Base-by-base conservation (phyloP, 2,113 vertebrate genomes). In the Dolichotis patagonum region DNA sequence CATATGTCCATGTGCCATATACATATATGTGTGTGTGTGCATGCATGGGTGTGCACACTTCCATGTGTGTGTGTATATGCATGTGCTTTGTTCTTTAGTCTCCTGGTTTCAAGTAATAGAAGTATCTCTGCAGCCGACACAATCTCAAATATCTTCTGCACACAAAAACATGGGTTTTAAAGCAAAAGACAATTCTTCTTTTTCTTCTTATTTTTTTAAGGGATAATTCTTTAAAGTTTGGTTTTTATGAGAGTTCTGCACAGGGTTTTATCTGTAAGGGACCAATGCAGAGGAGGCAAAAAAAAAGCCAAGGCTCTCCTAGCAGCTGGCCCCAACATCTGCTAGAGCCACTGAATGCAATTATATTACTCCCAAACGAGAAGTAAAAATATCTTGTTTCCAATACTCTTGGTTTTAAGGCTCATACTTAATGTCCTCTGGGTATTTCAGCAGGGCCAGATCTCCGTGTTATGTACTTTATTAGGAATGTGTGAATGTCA, bases 251-350 rank as follows among this genome's bases (percentile, higher is more conserved):
- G 83, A 95, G 89, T 82, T 98, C 94, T 97, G 91, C 94, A 82
- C 86, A 94, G 97, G 96, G 97, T 89, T 98, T 98, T 97, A 93
- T 97, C 98, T 98, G 91, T 88, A 95, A 93, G 98, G 98, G 91
- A 97, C 98, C 96, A 96, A 98, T 96, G 88, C 98, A 98, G 97
- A 87, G 80, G 52, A 60, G 28, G 10, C 2, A 54, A 54, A 9
- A 5, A 17, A 91, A 96, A 96, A 97, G 38, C 43, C 98, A 99
- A 98, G 96, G 83, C 98, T 98, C 98, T 98, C 98, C 98, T 98
- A 99, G 99, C 99, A 99, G 99, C 99, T 99, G 99, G 99, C 98
- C 98, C 99, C 99, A 98, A 99, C 99, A 99, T 99, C 99, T 99
- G 99, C 98, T 98, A 98, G 98, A 99, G 98, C 99, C 99, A 99